A percentile compares a stretch with the other conserved stretches of the same genome.
phyloP scores from a whole-genome alignment of 2,797 vertebrate genomes.

The Lagorchestes hirsutus region DNA sequence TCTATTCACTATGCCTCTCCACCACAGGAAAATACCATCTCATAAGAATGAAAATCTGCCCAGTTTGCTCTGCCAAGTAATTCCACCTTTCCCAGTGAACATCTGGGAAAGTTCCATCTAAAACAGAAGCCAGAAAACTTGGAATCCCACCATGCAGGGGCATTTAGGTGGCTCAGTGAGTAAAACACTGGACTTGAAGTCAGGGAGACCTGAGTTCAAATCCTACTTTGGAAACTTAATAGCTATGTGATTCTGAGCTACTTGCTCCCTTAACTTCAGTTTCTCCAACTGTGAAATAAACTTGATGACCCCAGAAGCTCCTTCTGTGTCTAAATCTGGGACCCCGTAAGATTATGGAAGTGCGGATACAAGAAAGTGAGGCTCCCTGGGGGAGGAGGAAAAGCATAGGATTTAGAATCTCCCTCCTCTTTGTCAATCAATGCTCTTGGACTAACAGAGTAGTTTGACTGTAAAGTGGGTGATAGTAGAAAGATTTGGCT shows the following conservation, averaged over 20 bases:
- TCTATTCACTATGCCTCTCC: neutral
- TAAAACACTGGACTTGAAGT: neutral
- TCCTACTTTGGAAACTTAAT: neutral
- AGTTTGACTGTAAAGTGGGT: neutral
- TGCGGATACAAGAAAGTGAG: neutral
- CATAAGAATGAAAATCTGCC: neutral
- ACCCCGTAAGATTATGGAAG: neutral
- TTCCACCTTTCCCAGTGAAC: neutral
- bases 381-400: neutral
- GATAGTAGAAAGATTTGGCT: neutral
- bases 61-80: neutral
- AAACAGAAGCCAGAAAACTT: neutral
- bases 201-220: neutral
- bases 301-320: neutral
- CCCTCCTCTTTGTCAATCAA: neutral
- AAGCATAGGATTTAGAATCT: neutral
- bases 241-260: neutral
- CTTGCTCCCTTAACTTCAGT: neutral
- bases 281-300: neutral
- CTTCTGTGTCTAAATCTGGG: neutral
- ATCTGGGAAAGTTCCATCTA: neutral
- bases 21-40: neutral
- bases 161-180: neutral
- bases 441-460: neutral
- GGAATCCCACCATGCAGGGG: neutral